Evolutionary conservation across 2,797 vertebrate species (phyloP).

Genomic region (Coendou prehensilis): DNA sequence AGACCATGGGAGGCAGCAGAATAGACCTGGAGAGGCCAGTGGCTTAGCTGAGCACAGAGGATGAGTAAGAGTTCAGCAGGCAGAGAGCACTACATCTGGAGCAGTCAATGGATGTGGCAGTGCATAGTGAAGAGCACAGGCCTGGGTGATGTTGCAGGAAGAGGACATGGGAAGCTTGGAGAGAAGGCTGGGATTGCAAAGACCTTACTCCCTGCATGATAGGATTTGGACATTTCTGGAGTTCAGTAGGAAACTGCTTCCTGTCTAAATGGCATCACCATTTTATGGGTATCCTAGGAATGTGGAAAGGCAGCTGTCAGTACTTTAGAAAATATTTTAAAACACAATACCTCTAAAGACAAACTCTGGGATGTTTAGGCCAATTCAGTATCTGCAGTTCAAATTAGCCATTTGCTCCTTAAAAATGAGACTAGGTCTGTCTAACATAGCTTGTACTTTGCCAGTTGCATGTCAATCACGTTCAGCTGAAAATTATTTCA

Average conservation of each 20-base stretch:
- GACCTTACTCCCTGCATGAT: not conserved
- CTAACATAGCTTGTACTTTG: conserved; percentile 72
- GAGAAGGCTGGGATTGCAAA: not conserved
- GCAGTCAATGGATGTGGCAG: not conserved
- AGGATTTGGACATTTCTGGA: not conserved
- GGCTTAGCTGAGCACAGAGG: not conserved
- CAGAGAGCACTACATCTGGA: not conserved
- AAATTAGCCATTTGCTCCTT: conserved; percentile 65
- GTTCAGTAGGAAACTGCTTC: not conserved
- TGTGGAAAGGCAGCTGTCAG: not conserved
- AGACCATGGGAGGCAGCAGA: not conserved
- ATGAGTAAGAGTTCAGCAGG: not conserved
- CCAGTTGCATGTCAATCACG: conserved; percentile 49
- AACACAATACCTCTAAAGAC: conserved; percentile 40
- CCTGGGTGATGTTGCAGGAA: not conserved
- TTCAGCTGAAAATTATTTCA: conserved; percentile 62
- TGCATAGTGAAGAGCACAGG: not conserved
- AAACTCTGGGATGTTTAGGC: conserved; percentile 47
- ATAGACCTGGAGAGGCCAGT: not conserved
- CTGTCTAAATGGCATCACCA: not conserved
- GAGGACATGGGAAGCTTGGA: not conserved
- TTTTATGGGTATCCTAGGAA: not conserved
- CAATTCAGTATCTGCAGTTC: conserved; percentile 64
- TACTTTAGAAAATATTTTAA: conserved; percentile 43
- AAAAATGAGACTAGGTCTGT: conserved; percentile 43